These are phyloP conservation scores for Pontoporia blainvillei DNA, from an alignment of 2,113 vertebrate species.

Conservation along the genomic window DNA sequence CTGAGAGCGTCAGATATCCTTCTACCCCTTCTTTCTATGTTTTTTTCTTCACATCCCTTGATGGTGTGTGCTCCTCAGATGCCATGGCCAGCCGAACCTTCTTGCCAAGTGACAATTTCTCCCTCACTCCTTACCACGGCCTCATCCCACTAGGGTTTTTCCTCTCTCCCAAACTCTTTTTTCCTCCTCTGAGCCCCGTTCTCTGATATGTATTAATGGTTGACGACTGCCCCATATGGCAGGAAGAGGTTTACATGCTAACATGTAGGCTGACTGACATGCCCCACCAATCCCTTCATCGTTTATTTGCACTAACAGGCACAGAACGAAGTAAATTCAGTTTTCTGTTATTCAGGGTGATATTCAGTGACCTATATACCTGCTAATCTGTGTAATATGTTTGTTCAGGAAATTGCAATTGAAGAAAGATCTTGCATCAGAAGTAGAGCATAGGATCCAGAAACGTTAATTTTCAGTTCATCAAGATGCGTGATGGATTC, in stretches of 20 bases:
- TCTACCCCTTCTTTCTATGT: background rate
- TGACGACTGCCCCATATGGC: slow-evolving; percentile 41
- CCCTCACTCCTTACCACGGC: background rate
- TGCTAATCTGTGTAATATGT: background rate
- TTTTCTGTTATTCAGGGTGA: background rate
- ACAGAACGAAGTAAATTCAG: background rate
- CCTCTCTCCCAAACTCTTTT: background rate
- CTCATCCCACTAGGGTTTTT: background rate
- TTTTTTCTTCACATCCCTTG: background rate
- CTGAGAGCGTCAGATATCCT: background rate
- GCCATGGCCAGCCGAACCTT: background rate
- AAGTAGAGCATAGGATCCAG: background rate
- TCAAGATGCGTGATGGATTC: background rate
- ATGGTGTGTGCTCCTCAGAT: background rate
- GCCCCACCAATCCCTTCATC: background rate
- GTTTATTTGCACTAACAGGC: background rate
- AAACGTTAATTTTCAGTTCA: background rate
- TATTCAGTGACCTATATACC: slow-evolving; percentile 33
- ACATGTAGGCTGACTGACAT: background rate
- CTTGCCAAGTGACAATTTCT: background rate
- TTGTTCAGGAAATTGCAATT: background rate
- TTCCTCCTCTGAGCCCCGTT: background rate
- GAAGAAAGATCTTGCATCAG: background rate
- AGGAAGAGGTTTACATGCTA: background rate
- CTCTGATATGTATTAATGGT: background rate